Percentiles rank a stretch among this genome's conserved stretches.
Evolutionary conservation across 2,113 vertebrate genomes (phyloP).

Genomic region (Chroicocephalus ridibundus): DNA sequence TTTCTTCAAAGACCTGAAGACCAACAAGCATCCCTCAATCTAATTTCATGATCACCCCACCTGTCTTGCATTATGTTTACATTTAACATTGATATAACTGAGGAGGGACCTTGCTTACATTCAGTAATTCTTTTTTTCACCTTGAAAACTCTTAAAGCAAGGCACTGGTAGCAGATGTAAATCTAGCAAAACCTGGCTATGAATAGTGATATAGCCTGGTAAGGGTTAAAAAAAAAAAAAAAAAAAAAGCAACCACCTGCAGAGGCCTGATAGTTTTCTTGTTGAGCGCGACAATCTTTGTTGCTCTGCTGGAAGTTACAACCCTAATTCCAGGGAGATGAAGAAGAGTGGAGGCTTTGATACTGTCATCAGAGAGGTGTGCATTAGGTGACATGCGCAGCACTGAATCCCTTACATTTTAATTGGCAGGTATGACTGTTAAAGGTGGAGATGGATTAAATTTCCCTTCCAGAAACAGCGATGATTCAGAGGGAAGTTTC

Average conservation of each 20-base stretch:
- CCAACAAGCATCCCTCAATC: neutral
- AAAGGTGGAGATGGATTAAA: neutral
- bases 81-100: neutral
- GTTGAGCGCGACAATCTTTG: neutral
- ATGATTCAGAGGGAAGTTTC: neutral
- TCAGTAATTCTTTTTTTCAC: neutral
- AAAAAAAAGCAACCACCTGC: neutral
- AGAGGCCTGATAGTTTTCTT: neutral
- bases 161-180: neutral
- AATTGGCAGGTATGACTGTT: accelerated
- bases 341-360: neutral
- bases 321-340: neutral
- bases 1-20: neutral
- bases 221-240: neutral
- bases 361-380: neutral
- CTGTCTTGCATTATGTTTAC: neutral
- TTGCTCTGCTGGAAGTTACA: neutral
- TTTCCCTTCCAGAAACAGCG: neutral
- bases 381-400: neutral
- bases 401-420: neutral
- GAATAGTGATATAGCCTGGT: neutral
- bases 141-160: neutral
- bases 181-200: neutral
- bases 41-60: neutral
- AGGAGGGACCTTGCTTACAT: neutral